Percentiles rank a stretch among this genome's conserved stretches.
These are phyloP conservation scores for Mayetiola destructor DNA, from an alignment of 2,888 invertebrate genomes.

Conservation along the genomic window DNA sequence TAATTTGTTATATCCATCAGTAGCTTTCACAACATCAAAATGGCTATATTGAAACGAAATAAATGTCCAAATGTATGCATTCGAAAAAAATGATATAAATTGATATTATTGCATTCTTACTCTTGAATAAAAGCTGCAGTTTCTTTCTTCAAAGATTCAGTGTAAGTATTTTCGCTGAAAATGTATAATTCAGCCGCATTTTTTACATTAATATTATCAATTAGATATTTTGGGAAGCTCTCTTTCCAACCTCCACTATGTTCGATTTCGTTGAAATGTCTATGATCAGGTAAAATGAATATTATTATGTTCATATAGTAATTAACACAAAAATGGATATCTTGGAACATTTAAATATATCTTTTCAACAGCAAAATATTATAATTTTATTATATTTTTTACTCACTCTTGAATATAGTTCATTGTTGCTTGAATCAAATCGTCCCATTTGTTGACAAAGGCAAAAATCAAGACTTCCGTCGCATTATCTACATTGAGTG, in stretches of 20 bases:
- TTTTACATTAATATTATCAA: not conserved
- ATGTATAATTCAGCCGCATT: not conserved
- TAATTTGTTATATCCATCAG: not conserved
- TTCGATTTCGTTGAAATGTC: not conserved
- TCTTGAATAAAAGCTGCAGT: not conserved
- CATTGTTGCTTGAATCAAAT: too few species aligned
- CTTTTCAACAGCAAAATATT: too few species aligned
- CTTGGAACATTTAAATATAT: not conserved
- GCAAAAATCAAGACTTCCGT: too few species aligned
- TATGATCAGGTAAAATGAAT: not conserved
- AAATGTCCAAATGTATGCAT: not conserved
- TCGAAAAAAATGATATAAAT: not conserved
- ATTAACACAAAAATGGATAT: not conserved
- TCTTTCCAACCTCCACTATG: not conserved
- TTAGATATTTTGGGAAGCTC: not conserved
- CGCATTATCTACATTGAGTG: too few species aligned
- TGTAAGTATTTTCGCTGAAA: not conserved
- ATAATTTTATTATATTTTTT: too few species aligned
- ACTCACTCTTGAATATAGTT: too few species aligned
- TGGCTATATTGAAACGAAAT: not conserved
- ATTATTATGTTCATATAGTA: not conserved
- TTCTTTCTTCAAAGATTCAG: not conserved
- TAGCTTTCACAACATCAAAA: not conserved
- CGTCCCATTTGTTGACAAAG: too few species aligned
- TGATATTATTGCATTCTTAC: not conserved